Evolutionary conservation across 30 jellyfish, hydroid and myxozoan genomes (phyloP), one percentile per base, ranked within the genome.

Genomic region (Turritopsis dohrnii): DNA sequence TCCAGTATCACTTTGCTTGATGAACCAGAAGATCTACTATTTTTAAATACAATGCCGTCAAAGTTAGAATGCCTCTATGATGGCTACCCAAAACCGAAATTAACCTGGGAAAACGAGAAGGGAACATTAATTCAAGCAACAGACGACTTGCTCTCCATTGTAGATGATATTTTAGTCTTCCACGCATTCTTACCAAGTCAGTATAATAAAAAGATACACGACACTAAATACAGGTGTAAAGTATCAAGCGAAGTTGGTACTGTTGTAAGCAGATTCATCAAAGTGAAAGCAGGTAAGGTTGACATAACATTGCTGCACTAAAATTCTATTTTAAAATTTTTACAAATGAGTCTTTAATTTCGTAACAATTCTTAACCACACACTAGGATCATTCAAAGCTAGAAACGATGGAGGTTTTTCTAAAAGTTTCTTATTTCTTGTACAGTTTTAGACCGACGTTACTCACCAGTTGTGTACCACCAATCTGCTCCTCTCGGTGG

Each of bases 391-490:
- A 3, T 41, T 5, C 60, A 5, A 41, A 41, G 29, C 17, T 20
- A 5, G 52, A 26, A 29, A 28, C 5, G 26, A 26, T 23, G 41
- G 5, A 21, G 73, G 21, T 74, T 20, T 22, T 66, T n/a, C 29
- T 66, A 66, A 3, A n/a, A 24, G 41, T 65, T 52, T 28, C 84
- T 28, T 77, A 20, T 31, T 29, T 71, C 53, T 53, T 52, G 76
- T 83, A 29, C 86, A 94, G 99, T 83, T 18, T 65, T 94, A 0
- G 99, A 89, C 75, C 66, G 52, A 21, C 85, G 86, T 8, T 94
- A 87, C 66, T 94, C 99, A 1, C 99, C 99, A 21, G 71, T 66
- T 27, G 96, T 89, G 20, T 79, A 69, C 82, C 99, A 94, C 74
- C 96, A 94, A 65, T 72, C 88, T 13, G 84, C 96, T 0, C 53